Percentiles rank a stretch among this genome's conserved stretches.
These are phyloP conservation scores for Amphipoea oculea DNA, from an alignment of 2,888 invertebrate species.

Conservation along the genomic window DNA sequence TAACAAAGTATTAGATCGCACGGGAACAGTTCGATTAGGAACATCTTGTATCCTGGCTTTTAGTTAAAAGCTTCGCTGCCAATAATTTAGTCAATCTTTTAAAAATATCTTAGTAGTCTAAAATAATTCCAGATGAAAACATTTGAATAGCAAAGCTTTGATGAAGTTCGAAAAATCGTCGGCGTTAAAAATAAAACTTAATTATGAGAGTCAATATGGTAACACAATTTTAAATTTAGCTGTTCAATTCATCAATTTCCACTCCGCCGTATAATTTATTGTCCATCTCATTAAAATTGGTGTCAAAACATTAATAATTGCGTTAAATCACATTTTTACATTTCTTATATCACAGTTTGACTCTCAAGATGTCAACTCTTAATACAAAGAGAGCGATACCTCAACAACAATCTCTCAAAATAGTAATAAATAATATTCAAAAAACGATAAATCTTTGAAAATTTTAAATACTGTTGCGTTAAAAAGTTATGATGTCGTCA, in stretches of 20 bases:
- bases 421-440: conserved; percentile 54
- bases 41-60: conserved; percentile 11
- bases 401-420: conserved; percentile 46
- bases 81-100: conserved; percentile 8
- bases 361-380: conserved; percentile 56
- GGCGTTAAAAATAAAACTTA: conserved; percentile 25
- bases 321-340: conserved; percentile 77
- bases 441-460: conserved; percentile 59
- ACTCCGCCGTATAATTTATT: conserved; percentile 64
- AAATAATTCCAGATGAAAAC: conserved; percentile 8
- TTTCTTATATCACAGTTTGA: conserved; percentile 72
- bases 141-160: conserved; percentile 15
- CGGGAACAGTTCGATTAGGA: conserved; percentile 35
- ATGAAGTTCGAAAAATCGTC: conserved; percentile 20
- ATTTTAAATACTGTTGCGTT: conserved; percentile 60
- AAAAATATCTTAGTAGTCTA: conserved; percentile 13
- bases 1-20: conserved; percentile 49
- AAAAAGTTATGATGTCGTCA: conserved; percentile 46
- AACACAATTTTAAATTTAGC: conserved; percentile 33
- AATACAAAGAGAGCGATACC: conserved; percentile 38
- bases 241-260: conserved; percentile 28
- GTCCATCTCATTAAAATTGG: conserved; percentile 69
- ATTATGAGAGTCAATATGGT: conserved; percentile 59
- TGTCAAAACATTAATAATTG: conserved; percentile 76
- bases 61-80: conserved; percentile 12